Base-by-base conservation (phyloP, 2,888 invertebrate species). In the Hemithea aestivaria region DNA sequence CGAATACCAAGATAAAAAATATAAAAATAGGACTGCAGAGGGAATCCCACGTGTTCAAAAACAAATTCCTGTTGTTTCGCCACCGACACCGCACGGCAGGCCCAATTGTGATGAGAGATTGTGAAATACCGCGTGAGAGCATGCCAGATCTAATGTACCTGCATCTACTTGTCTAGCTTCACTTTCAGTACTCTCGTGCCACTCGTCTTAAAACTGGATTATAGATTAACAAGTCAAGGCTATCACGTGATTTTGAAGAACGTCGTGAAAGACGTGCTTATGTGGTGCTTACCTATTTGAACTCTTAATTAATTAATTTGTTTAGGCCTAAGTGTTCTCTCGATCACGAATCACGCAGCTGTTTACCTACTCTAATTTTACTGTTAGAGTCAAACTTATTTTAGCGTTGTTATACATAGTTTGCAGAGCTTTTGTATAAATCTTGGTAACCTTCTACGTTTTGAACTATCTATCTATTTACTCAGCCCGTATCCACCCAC, bases 41-140 rank as follows among this genome's bases (percentile, higher is more conserved):
- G 36, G 36, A 32, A 39, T 36, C 44, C 44, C 40, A 45, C 40
- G 36, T 40, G 35, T 23, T 29, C 10, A 16, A 12, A 23, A 9
- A 7, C 16, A 36, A 42, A 20, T 42, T 37, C 43, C 16, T 12
- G 29, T 27, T 10, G 42, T 60, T 66, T 58, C 65, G 53, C 51
- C 64, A 66, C 48, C 38, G 49, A 5, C 16, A 16, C 16, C 16
- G 16, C 16, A 16, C 48, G 26, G 54, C 53, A 54, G 57, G 53
- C 57, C 62, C 56, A 61, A 62, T 66, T 67, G 58, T 59, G 56
- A 63, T 55, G 54, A 46, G 58, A 35, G 7, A 27, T 59, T 59
- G 56, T 62, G 59, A 37, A 42, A 40, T 27, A 27, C 55, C 31
- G 53, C 63, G 61, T 63, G 66, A 62, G 65, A 66, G 54, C 55